Evolutionary conservation across 2,113 vertebrate genomes (phyloP), one percentile per base, ranked within the genome.

Genomic region (Psephotus haematonotus): DNA sequence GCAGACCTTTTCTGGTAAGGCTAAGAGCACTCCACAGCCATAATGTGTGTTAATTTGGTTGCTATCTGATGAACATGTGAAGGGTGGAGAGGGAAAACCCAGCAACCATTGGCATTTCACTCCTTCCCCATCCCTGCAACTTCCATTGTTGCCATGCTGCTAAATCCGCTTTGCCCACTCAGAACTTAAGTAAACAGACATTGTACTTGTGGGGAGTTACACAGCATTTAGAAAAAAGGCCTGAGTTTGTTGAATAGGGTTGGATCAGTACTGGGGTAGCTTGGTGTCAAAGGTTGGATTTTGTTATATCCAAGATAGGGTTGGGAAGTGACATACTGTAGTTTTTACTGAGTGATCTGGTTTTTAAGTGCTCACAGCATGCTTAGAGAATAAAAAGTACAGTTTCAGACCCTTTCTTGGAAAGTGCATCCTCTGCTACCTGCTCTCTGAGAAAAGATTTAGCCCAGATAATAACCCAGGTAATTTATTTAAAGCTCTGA

Each of bases 161-260:
- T 91, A 92, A 96, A 96, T 94, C 70, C 1, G 3, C 46, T 92
- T 91, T 69, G 59, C 87, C 49, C 0, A 6, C 35, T 90, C 50
- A 44, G 67, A 92, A 92, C 46, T 93, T 72, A 67, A 52, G 69
- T 28, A 88, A 96, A 94, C 44, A 92, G 82, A 86, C 46, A 37
- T 82, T 72, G 74, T 93, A 52, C 53, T 77, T 50, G 43, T 15
- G 28, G 8, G 46, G 46, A 86, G 59, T 82, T 91, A 62, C 1
- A 19, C 52, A 88, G 49, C 59, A 49, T 90, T 82, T 85, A 3
- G 39, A 27, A 24, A 41, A 82, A 74, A 69, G 69, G 28, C 46
- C 52, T n/a, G 55, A 81, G 17, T 62, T 86, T 74, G 63, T 69
- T 84, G 77, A 92, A 93, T 62, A 60, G 81, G 67, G 39, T 60